Base-by-base conservation (phyloP, 1,140 invertebrate genomes). In the Halesus radiatus region DNA sequence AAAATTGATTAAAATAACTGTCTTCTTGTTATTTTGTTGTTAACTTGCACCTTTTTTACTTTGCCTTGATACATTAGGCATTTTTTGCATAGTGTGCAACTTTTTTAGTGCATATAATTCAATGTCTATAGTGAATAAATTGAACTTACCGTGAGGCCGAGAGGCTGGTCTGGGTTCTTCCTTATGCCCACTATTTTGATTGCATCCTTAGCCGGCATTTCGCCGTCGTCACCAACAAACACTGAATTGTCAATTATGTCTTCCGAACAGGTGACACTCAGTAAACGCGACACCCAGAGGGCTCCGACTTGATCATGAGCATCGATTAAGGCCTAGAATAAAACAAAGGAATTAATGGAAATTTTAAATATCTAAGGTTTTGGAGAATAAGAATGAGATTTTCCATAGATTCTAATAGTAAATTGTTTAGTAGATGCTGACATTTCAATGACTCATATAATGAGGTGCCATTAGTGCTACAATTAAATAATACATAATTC, bases 141-240 rank as follows among this genome's bases (percentile, higher is more conserved):
- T 7, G 20, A 60, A 60, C 58, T 89, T 85, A 93, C 92, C 62
- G 92, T 93, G 76, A 93, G 88, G 86, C 97, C 97, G 88, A 99
- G 88, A 6, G 97, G 97, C 88, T 98, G 96, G 83, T 96, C 94
- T 66, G 94, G 93, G 85, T 94, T 94, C 86, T 97, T 97, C 54
- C 96, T 92, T 15, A 99, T 92, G 20, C 97, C 96, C 50, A 99
- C 96, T 89, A 98, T 94, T 87, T 96, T 93, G n/a, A 98, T 93
- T 32, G 95, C 91, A 85, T 94, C 93, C 66, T 83, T 79, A 78
- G 92, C 91, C 77, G 92, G 92, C 93, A 94, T 94, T 81, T 91
- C 91, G 88, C 88, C 91, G 76, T 84, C 82, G 82, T 88, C 66
- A 85, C 79, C 60, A 86, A 83, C 76, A 68, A 83, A 83, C 32